Evolutionary conservation across 1,140 invertebrate genomes (phyloP).

Genomic region (Hestina assimilis): DNA sequence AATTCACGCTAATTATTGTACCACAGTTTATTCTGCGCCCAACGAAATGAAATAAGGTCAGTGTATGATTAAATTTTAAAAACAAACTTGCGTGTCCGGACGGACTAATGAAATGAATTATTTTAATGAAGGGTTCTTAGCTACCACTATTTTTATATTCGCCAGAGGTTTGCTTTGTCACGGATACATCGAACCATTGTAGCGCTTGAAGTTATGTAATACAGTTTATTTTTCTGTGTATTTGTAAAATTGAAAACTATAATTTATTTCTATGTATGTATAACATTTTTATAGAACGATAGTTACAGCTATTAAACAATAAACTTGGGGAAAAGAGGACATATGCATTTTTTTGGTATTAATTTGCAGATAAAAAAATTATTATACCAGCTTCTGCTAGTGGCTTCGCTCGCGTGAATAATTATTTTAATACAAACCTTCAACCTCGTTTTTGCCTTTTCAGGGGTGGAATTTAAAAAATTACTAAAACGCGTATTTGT

Average conservation of each 20-base stretch:
- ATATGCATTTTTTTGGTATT: slow-evolving; percentile 19
- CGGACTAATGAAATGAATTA: slow-evolving; percentile 43
- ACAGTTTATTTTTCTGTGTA: slow-evolving; percentile 11
- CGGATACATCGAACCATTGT: not conserved
- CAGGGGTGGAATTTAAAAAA: too few species aligned
- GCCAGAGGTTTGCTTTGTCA: slow-evolving; percentile 23
- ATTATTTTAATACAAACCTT: too few species aligned
- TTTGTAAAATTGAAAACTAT: not conserved
- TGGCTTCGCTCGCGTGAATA: too few species aligned
- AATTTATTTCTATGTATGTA: slow-evolving; percentile 14
- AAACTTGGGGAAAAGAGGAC: slow-evolving; percentile 24
- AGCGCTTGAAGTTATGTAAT: not conserved
- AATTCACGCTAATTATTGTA: slow-evolving; percentile 35
- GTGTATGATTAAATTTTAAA: slow-evolving; percentile 40
- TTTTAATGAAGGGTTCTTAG: slow-evolving; percentile 41
- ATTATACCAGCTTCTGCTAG: too few species aligned
- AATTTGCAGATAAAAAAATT: too few species aligned
- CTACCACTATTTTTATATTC: slow-evolving; percentile 33
- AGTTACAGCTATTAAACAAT: slow-evolving; percentile 35
- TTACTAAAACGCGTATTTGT: too few species aligned
- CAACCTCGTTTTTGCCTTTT: too few species aligned
- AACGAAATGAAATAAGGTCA: slow-evolving; percentile 41
- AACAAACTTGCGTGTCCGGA: slow-evolving; percentile 40
- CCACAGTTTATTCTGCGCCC: slow-evolving; percentile 31
- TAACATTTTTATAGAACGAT: slow-evolving; percentile 30